Base-by-base conservation (phyloP, 2,888 invertebrate genomes). In the Brachypterus glaber region DNA sequence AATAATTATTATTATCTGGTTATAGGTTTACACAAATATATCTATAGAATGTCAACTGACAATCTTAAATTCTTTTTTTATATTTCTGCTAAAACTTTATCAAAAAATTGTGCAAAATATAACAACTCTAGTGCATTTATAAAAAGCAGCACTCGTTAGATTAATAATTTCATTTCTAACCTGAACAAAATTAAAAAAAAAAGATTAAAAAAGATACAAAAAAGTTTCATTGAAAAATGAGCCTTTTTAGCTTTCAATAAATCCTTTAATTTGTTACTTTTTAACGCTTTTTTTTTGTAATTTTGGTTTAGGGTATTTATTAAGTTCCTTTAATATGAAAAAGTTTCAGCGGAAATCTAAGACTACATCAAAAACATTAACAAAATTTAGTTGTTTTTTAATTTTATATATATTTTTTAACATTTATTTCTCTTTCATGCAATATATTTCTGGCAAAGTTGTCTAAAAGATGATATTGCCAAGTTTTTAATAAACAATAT, bases 1-100 rank as follows among this genome's bases (percentile, higher is more conserved):
- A n/a, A n/a, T n/a, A n/a, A n/a, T n/a, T n/a, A n/a, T n/a, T n/a
- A n/a, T n/a, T n/a, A n/a, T n/a, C n/a, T n/a, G n/a, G n/a, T n/a
- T n/a, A n/a, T n/a, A n/a, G n/a, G n/a, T n/a, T n/a, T n/a, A n/a
- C n/a, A n/a, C n/a, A n/a, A 53, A 56, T 58, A 62, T 60, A 62
- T 57, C 57, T 59, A 60, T 57, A 60, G 59, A 58, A 57, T 58
- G 53, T 59, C 53, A 52, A 59, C 57, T 58, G 59, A 57, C 56
- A 58, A 58, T 55, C 52, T 55, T 55, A 58, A 59, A 57, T 52
- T 50, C 56, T 55, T 49, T 51, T n/a, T 46, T 48, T 47, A 45
- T 43, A 53, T 53, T 52, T 49, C 50, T 45, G 55, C 53, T 50
- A 49, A 55, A 57, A 57, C 52, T 55, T 52, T 50, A 53, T 50